phyloP scores from a whole-genome alignment of 2,888 invertebrate species.

The Stenichneumon culpator region DNA sequence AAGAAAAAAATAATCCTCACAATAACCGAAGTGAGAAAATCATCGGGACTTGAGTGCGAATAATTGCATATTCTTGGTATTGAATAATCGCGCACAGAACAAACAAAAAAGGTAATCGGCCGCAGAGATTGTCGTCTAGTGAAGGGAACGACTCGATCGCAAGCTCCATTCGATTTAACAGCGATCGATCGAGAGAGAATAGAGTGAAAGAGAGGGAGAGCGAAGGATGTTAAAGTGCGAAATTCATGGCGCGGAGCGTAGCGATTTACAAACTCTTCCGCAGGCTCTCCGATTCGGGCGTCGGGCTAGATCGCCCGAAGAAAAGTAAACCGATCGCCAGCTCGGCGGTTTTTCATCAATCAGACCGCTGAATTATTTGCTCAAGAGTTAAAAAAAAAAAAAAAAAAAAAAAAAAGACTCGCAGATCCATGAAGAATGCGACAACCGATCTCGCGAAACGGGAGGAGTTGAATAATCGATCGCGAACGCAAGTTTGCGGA shows the following conservation, averaged over 20 bases:
- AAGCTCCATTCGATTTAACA: not conserved
- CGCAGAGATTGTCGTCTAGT: not conserved
- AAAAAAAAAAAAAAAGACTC: slow-evolving; percentile 2
- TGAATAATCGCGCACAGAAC: no score
- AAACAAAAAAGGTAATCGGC: not conserved
- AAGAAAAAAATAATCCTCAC: no score
- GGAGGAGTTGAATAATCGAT: slow-evolving; percentile 24
- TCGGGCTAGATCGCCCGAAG: not conserved
- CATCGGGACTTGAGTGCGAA: no score
- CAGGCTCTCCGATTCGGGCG: not conserved
- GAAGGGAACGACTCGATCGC: slow-evolving; percentile 10
- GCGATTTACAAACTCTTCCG: slow-evolving; percentile 22
- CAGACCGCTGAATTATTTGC: slow-evolving; percentile 44
- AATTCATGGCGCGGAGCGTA: not conserved
- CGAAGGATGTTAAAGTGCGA: slow-evolving; percentile 9
- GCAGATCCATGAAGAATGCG: slow-evolving; percentile 33
- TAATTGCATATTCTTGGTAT: no score
- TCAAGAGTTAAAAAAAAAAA: slow-evolving; percentile 1
- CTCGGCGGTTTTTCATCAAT: slow-evolving; percentile 47
- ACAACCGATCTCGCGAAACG: slow-evolving; percentile 32
- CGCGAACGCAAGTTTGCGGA: slow-evolving; percentile 31
- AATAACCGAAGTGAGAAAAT: no score
- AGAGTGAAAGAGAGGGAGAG: no score
- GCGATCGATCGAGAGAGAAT: not conserved
- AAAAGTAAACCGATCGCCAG: slow-evolving; percentile 21